A percentile compares a stretch with the other conserved stretches of the same genome.
Conservation (phyloP, 2,797 vertebrate genomes). For the Coluber constrictor region DNA sequence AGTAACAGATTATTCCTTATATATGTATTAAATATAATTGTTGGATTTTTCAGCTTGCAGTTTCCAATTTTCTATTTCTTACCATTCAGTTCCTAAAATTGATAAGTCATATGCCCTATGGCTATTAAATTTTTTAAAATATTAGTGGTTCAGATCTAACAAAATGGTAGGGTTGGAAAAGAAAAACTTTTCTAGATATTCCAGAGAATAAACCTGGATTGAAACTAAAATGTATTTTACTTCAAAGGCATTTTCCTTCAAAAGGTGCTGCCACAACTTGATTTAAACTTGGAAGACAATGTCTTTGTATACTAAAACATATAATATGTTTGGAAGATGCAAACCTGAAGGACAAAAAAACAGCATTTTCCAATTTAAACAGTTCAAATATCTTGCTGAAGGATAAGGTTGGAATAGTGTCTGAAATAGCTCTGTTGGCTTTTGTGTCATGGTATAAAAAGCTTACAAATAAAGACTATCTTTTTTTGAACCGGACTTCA, state of each 20-base stretch:
- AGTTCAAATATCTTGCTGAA: slow-evolving; percentile 18
- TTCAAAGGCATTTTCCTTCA: slow-evolving; percentile 4
- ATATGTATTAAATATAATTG: neutral
- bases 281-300: neutral
- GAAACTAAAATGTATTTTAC: slow-evolving; percentile 1
- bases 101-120: neutral
- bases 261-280: neutral
- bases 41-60: neutral
- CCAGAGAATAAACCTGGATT: neutral
- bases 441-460: slow-evolving; percentile 50
- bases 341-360: slow-evolving; percentile 11
- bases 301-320: neutral
- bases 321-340: slow-evolving; percentile 18
- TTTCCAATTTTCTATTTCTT: neutral
- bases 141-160: neutral
- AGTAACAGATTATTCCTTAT: neutral
- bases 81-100: neutral
- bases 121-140: neutral
- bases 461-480: slow-evolving; percentile 54
- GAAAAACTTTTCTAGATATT: neutral
- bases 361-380: slow-evolving; percentile 23
- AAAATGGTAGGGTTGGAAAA: neutral
- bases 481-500: slow-evolving; percentile 41
- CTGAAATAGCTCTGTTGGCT: slow-evolving; percentile 30
- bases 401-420: slow-evolving; percentile 37